A percentile compares a stretch with the other conserved stretches of the same genome.
Conservation (phyloP, 2,797 vertebrate species). For the Rhincodon typus region DNA sequence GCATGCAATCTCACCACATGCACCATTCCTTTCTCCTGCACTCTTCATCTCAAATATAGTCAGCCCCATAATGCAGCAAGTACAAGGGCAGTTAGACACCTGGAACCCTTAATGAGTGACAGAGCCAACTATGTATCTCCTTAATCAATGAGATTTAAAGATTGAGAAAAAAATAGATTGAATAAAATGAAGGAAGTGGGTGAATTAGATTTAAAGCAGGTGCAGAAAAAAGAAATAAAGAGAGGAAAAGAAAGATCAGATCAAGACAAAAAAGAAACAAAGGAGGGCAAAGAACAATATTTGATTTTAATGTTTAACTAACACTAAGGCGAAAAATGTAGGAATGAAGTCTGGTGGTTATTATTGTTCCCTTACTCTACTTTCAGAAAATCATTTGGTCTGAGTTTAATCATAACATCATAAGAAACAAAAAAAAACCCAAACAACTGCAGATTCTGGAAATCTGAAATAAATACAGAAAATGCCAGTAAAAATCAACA, state of each 20-base stretch:
- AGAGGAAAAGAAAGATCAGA: neutral
- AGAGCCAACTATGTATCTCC: neutral
- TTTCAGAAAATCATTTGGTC: neutral
- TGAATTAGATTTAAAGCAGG: neutral
- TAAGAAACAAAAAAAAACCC: no score
- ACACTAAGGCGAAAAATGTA: neutral
- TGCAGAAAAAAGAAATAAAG: neutral
- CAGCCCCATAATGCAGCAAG: neutral
- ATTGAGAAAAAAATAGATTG: neutral
- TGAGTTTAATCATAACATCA: neutral
- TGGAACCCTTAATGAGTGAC: neutral
- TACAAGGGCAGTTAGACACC: neutral
- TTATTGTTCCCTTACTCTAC: neutral
- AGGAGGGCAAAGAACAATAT: neutral
- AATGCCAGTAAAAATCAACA: neutral
- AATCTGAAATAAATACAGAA: neutral
- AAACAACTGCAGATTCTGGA: neutral
- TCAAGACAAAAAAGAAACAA: neutral
- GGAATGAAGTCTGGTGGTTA: neutral
- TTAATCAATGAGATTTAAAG: neutral
- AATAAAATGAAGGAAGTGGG: neutral
- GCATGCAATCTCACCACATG: neutral
- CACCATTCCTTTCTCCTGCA: neutral
- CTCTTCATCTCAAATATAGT: neutral
- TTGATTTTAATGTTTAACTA: neutral